These are phyloP conservation scores for Cecidostiba fungosa DNA, from an alignment of 2,888 invertebrate species.

Conservation along the genomic window DNA sequence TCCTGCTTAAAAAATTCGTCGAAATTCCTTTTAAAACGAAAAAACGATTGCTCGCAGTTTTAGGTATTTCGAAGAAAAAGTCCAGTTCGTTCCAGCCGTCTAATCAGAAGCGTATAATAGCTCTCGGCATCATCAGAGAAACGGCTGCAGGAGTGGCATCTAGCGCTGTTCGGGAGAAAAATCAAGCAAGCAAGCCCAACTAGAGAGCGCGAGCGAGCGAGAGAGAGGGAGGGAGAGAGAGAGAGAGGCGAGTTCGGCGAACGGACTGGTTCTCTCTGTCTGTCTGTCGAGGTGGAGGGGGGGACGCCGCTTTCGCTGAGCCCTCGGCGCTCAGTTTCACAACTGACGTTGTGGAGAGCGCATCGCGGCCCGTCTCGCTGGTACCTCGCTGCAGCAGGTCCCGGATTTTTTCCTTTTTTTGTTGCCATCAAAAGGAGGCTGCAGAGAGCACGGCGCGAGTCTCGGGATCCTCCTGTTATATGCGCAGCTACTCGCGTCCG, in stretches of 20 bases:
- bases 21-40: no score
- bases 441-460: neutral
- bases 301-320: conserved; percentile 65
- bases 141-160: conserved; percentile 2
- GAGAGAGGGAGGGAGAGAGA: no score
- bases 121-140: neutral
- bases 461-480: conserved; percentile 4
- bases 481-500: conserved; percentile 3
- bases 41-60: no score
- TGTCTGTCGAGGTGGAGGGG: conserved; percentile 9
- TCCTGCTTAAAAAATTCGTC: neutral
- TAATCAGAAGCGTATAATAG: neutral
- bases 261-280: conserved; percentile 7
- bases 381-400: conserved; percentile 12
- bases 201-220: no score
- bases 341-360: conserved; percentile 65
- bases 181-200: neutral
- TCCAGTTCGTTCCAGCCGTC: neutral
- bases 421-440: conserved; percentile 6
- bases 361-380: conserved; percentile 43
- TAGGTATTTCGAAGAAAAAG: neutral
- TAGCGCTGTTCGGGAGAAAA: neutral
- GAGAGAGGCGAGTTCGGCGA: neutral
- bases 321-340: conserved; percentile 66
- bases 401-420: conserved; percentile 17